Base-by-base conservation (phyloP, 2,888 invertebrate species). In the Dorcus parallelipipedus region DNA sequence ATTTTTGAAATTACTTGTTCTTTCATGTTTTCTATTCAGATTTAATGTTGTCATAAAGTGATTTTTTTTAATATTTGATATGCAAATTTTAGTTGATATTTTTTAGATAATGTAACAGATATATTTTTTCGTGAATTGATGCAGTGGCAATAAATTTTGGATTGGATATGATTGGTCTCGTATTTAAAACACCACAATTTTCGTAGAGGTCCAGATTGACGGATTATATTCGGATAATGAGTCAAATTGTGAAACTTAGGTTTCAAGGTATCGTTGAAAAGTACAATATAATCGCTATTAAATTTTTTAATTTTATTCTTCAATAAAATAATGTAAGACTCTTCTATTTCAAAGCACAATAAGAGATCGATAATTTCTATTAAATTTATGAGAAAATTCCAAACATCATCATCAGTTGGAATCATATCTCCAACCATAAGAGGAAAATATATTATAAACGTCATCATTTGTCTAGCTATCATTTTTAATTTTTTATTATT, bases 61-160 rank as follows among this genome's bases (percentile, higher is more conserved):
- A 9, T n/a, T 9, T 40, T 40, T 9, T 40, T 40, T 40, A 1
- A 52, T 62, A 59, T 47, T 65, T 64, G 63, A 67, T n/a, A n/a
- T n/a, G n/a, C n/a, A n/a, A n/a, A n/a, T n/a, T n/a, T 66, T 64
- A 66, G 14, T 49, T 66, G 60, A 56, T 56, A 67, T 59, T 69
- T 69, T 57, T 62, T 67, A 3, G 66, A 54, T 54, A 71, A 61
- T 2, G 66, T 66, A 8, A 70, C 23, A 33, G 64, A 65, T 54
- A 69, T 64, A 54, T 71, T 69, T 64, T 67, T 69, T 6, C 70
- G 52, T 2, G 68, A 68, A n/a, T 62, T 65, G 23, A 65, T 70
- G 6, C 60, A 62, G 52, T 66, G 61, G 2, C 65, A 59, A 66
- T 71, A 70, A 7, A 60, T 23, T 56, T 69, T 66, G 20, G 62